Base-by-base conservation (phyloP, 2,113 vertebrate genomes). In the Marmota flaviventris region DNA sequence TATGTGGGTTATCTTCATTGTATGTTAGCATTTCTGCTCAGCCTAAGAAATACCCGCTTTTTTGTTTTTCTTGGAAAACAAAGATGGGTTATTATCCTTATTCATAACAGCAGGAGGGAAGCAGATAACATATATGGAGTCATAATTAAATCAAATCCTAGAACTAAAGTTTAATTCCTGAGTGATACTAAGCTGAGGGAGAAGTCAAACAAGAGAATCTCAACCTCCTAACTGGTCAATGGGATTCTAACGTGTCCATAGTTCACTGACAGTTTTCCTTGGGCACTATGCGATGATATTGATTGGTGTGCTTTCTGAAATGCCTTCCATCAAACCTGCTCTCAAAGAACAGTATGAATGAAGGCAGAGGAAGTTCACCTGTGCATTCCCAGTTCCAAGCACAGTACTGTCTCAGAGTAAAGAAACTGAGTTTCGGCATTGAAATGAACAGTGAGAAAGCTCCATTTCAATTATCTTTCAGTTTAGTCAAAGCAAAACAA, bases 41-140 rank as follows among this genome's bases (percentile, higher is more conserved):
- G 53, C 39, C 72, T 69, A 86, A 93, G 51, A 95, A 75, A 96
- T 89, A 67, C 12, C 29, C n/a, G 20, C 6, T 17, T 25, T 14
- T 92, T 85, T 70, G n/a, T 12, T 85, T 91, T 88, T 94, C 73
- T 96, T 70, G 69, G 39, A 89, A 89, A 95, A 90, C 76, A 58
- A 93, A 90, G 16, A 56, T 51, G 73, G 42, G 65, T 87, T 56
- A 34, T 89, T 89, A 84, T 61, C 75, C 69, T 75, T 84, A 32
- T 61, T 94, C 45, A 79, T 25, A 72, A 84, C 61, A 92, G 39
- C 39, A 56, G 37, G 39, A 91, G 51, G 51, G 34, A 92, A 96
- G 45, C 20, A 89, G 22, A 20, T 73, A 32, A 83, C 56, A 39
- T 22, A 69, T 27, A 65, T 8, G 25, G 70, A 82, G 53, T 79